phyloP scores from a whole-genome alignment of 2,888 invertebrate species.

The Eremobia ochroleuca region DNA sequence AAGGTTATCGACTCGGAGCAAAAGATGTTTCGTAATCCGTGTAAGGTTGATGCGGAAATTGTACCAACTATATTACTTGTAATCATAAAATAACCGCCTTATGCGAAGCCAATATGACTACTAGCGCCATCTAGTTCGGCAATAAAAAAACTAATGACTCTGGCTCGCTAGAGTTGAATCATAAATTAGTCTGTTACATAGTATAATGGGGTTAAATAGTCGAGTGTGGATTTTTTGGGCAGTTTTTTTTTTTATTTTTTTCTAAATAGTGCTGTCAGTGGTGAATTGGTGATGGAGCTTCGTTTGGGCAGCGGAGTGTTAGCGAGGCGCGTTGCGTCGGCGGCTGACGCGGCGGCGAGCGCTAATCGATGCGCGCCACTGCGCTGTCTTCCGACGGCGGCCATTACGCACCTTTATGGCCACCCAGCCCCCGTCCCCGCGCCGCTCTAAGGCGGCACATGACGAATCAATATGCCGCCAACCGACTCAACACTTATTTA shows the following conservation, averaged over 20 bases:
- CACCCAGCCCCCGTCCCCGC: conserved; percentile 82
- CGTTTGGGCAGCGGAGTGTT: conserved; percentile 65
- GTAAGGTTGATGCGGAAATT: conserved; percentile 51
- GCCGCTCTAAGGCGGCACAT: conserved; percentile 89
- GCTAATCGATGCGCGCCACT: conserved; percentile 94
- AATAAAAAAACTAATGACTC: conserved; percentile 46
- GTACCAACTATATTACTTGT: conserved; percentile 42
- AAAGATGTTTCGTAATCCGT: conserved; percentile 50
- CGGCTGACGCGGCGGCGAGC: conserved; percentile 90
- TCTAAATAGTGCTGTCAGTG: conserved; percentile 35
- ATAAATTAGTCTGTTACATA: conserved; percentile 43
- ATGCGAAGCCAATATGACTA: conserved; percentile 44
- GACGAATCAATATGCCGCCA: conserved; percentile 91
- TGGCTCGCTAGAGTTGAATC: conserved; percentile 48
- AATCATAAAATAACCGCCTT: conserved; percentile 65
- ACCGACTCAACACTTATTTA: conserved; percentile 91
- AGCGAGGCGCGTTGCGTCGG: conserved; percentile 84
- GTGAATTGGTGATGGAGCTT: conserved; percentile 65
- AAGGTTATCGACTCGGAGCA: conserved; percentile 37
- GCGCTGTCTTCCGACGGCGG: conserved; percentile 93
- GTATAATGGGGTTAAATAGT: conserved; percentile 49
- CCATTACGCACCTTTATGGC: conserved; percentile 95
- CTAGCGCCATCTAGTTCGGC: conserved; percentile 73
- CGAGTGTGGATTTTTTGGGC: conserved; percentile 33
- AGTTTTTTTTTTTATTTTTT: conserved; percentile 18